These are phyloP conservation scores for Pseudomyrmex flavicornis DNA, from an alignment of 1,140 invertebrate species.

Conservation along the genomic window DNA sequence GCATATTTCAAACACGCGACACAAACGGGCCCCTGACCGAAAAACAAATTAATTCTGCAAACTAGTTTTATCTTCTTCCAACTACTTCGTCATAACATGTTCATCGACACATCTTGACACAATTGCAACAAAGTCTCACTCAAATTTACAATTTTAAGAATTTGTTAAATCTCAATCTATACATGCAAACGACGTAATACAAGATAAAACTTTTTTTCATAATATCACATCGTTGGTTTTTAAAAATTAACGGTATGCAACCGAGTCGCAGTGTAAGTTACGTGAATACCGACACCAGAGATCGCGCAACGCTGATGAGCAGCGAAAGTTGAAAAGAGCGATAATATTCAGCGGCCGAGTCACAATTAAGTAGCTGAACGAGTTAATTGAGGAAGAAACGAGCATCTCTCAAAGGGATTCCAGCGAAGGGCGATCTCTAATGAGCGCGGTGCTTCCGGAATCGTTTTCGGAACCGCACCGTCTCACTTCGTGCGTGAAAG, in stretches of 20 bases:
- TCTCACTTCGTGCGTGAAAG: constrained; percentile 38
- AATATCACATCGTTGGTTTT: background rate
- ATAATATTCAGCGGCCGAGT: constrained; percentile 37
- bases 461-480: constrained; percentile 25
- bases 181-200: too few species aligned
- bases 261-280: too few species aligned
- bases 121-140: background rate
- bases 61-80: constrained; percentile 7
- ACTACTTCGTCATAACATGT: too few species aligned
- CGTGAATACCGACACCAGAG: background rate
- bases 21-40: background rate
- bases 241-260: background rate
- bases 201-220: background rate
- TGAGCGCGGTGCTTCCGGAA: constrained; percentile 46
- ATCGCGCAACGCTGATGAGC: background rate
- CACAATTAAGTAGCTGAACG: constrained; percentile 49
- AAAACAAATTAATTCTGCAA: constrained; percentile 28
- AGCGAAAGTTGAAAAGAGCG: background rate
- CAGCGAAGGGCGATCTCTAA: constrained; percentile 28
- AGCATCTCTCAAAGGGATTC: constrained; percentile 12
- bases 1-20: constrained; percentile 11
- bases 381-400: constrained; percentile 50
- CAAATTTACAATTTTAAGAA: background rate
- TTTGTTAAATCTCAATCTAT: background rate
- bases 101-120: background rate